Base-by-base conservation (phyloP, 1,140 invertebrate species). In the Galendromus occidentalis region DNA sequence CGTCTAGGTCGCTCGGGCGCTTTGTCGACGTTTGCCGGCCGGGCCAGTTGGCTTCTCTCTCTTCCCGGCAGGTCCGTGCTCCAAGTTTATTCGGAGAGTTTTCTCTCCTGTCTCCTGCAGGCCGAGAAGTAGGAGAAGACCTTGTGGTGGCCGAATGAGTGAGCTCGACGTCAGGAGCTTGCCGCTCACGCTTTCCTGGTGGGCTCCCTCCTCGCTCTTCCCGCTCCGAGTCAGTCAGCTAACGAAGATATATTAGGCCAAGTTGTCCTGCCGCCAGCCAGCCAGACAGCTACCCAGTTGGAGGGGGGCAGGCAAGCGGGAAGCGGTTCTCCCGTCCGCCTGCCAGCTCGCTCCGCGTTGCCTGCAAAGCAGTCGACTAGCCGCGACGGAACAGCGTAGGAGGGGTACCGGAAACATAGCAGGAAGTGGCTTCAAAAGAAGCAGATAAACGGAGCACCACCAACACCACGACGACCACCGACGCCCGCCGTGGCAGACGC, bases 371-470 rank as follows among this genome's bases (percentile, higher is more conserved):
- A 14, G 25, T 25, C 33, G 51, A 14, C 22, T 59, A 22, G 51
- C 14, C 22, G 51, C 4, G 28, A 28, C 4, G 18, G 45, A 22
- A 14, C 45, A 4, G 18, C 45, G 45, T 59, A 2, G 51, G 51
- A 59, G 14, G 22, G 33, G 20, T 33, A 25, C 51, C 51, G 51
- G 51, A 59, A 59, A 22, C 51, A 33, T 25, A 2, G 14, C 51
- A 59, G 51, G 51, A 59, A 59, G 51, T 59, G 51, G 51, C 51
- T 59, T 59, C 51, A 59, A 59, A 59, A 25, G 51, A 59, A 59
- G 51, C 51, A 59, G 51, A 59, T 59, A 59, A 59, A 59, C 51
- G 51, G 51, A 33, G 25, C 17, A 33, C 51, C 22, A 59, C 17
- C 51, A 59, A 17, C 9, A 25, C 22, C 1, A 20, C 9, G 2